A percentile compares a stretch with the other conserved stretches of the same genome.
These are phyloP conservation scores for Lasioglossum villosulum DNA, from an alignment of 2,888 invertebrate genomes.

Conservation along the genomic window DNA sequence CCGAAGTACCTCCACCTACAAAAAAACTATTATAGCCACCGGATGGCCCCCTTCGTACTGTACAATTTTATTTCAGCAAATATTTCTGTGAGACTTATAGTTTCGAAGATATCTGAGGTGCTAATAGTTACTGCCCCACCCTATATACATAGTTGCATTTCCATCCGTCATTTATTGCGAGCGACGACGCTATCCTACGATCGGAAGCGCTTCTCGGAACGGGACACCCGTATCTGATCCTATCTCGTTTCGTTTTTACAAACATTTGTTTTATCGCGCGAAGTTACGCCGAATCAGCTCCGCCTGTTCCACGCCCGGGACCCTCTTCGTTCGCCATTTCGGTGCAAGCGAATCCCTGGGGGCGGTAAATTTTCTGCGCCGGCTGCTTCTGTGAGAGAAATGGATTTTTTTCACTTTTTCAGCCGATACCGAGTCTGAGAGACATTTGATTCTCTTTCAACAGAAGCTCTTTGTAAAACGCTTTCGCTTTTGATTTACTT, in stretches of 20 bases:
- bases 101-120: too few relatives aligned
- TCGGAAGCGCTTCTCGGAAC: slow-evolving; percentile 54
- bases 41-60: too few relatives aligned
- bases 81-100: too few relatives aligned
- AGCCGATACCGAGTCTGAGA: background rate
- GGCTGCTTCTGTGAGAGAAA: background rate
- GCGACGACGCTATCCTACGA: background rate
- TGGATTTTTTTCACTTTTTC: background rate
- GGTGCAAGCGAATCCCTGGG: background rate
- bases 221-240: slow-evolving; percentile 48
- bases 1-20: too few relatives aligned
- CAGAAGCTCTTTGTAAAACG: background rate
- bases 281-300: slow-evolving; percentile 58
- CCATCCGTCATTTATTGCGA: slow-evolving; percentile 22
- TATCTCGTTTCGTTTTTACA: slow-evolving; percentile 46
- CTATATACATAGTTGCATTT: background rate
- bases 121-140: too few relatives aligned
- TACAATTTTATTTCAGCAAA: too few relatives aligned
- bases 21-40: too few relatives aligned
- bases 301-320: slow-evolving; percentile 18
- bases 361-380: background rate
- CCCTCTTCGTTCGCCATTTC: background rate
- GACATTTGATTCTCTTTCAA: background rate
- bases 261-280: slow-evolving; percentile 63
- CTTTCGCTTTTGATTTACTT: background rate